Base-by-base conservation (phyloP, 92 coral and sea anemone species). In the Paragorgia papillata region DNA sequence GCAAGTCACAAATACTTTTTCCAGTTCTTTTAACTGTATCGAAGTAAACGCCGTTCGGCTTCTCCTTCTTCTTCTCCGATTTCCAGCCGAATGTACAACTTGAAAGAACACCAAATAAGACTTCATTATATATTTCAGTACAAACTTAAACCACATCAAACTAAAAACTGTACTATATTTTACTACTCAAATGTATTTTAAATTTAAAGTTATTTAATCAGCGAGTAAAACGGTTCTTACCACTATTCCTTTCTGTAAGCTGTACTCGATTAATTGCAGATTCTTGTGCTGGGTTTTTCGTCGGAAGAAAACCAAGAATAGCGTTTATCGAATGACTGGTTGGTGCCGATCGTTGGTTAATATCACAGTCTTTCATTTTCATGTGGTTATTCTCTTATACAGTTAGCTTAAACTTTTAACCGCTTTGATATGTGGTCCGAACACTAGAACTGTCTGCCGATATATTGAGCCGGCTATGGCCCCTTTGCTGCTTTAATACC, bases 1-100 rank as follows among this genome's bases (percentile, higher is more conserved):
- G 53, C 78, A 71, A 15, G 30, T 53, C 35, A 53, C 78, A 15
- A 71, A 71, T 30, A 20, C 43, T 18, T 71, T 53, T 53, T 71
- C 78, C 17, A 71, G 64, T 33, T 71, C 78, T 71, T 55, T 27
- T 32, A 71, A 41, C 58, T 71, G 78, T 20, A 32, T 2, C 18
- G 63, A 3, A 12, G 78, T 53, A 18, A 71, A 71, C 78, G 78
- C 78, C 0, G 78, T 71, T 0, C 78, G 63, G 22, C 51, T 71
- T 0, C 78, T 57, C 24, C 78, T 51, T 0, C 27, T 51, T 22
- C 78, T 57, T 49, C 63, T 53, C 8, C 34, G 31, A 30, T 55
- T 71, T 3, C 17, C 51, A n/a, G n/a, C n/a, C 20, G 50, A 28
- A 33, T 53, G 33, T 14, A 54, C 58, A 25, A 19, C 78, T 69